Evolutionary conservation across 2,888 invertebrate species (phyloP), one percentile per base, ranked within the genome.

Genomic region (Fragum whitleyi): DNA sequence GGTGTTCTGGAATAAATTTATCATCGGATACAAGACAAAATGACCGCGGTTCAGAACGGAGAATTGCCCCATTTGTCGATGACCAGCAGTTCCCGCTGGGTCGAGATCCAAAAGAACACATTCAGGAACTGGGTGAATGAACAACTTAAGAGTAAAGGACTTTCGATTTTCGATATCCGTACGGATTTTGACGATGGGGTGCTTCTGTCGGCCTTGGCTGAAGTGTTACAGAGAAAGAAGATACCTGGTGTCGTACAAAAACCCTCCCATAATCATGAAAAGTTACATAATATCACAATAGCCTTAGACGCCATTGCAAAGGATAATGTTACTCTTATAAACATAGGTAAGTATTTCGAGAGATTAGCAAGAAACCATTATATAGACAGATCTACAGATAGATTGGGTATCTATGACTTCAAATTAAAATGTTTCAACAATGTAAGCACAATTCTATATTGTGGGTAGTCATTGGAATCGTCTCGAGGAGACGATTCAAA

Each of bases 51-150:
- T 16, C 26, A 67, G 16, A 65, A 68, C 23, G 86, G 78, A 19
- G 75, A 78, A 3, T 19, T 71, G 57, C 83, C 83, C 51, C 77
- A 97, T 86, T 98, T 98, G 97, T 96, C 97, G 93, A 98, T 97
- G 87, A 74, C 80, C 0, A 82, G 82, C 57, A 97, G 98, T 94
- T 98, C 98, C 91, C 96, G 97, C 51, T 98, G 98, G 98, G 97
- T 98, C 32, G 84, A 88, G 73, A 92, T 92, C 32, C 92, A 92
- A 82, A 79, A 97, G 61, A 93, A 92, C 94, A 99, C 98, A 55
- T 99, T 98, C 90, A 96, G 97, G 89, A 99, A 99, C 94, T 99
- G 98, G 98, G 97, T 98, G 91, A 98, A 98, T 94, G 98, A 98
- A 81, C 94, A 95, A 81, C 91, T 95, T 28, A 89, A 91, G 74